Conservation (phyloP, 2,113 vertebrate genomes). For the Nanorana parkeri region DNA sequence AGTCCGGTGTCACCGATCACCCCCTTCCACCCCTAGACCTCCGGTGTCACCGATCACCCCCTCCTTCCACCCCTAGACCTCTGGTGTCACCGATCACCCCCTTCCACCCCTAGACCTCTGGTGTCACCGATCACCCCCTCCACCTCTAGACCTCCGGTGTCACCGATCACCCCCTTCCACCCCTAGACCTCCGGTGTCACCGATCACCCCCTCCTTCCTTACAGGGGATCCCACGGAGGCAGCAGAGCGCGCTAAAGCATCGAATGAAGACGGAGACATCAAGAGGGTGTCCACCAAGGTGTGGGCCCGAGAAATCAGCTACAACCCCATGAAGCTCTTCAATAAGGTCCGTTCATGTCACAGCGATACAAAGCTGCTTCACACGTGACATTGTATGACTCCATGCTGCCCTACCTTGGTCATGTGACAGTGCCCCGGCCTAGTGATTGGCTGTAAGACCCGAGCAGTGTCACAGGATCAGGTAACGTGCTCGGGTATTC, state of each 20-base stretch:
- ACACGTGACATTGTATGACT: too few relatives aligned
- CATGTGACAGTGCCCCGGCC: too few relatives aligned
- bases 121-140: not conserved
- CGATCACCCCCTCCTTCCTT: not conserved
- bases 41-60: not conserved
- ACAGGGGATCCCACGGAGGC: constrained; percentile 92
- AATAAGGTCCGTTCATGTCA: constrained; percentile 87
- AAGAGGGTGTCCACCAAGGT: constrained; percentile 94
- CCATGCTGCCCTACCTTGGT: too few relatives aligned
- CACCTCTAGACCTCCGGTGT: too few relatives aligned
- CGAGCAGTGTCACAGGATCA: too few relatives aligned
- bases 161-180: not conserved
- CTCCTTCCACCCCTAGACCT: not conserved
- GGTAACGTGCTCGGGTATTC: too few relatives aligned
- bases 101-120: not conserved
- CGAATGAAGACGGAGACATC: constrained; percentile 93
- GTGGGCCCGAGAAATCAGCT: constrained; percentile 95
- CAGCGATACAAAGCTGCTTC: too few relatives aligned
- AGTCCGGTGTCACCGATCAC: not conserved
- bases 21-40: too few relatives aligned
- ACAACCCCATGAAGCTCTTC: constrained; percentile 91
- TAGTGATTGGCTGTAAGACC: too few relatives aligned
- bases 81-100: not conserved
- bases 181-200: not conserved
- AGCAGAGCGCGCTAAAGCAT: constrained; percentile 85